A percentile compares a stretch with the other conserved stretches of the same genome.
Conservation (phyloP, 53 echinoderm and acorn worm species). For the Crossaster papposus region DNA sequence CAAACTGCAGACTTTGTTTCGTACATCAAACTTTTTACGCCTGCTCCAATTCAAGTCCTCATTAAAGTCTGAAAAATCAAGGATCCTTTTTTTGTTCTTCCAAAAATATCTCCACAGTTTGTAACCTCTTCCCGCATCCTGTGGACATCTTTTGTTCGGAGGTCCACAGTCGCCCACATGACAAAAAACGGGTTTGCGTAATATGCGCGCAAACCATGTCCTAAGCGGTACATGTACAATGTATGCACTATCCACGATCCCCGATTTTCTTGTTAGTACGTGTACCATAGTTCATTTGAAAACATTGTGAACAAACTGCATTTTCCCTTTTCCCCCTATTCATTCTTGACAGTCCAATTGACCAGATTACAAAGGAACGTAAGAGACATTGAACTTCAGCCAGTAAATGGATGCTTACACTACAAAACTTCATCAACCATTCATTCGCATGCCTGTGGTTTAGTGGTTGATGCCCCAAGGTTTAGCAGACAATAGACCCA, state of each 20-base stretch:
- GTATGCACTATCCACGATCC: not conserved
- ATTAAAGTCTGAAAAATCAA: too few species aligned
- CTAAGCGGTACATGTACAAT: too few species aligned
- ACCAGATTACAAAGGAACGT: not conserved
- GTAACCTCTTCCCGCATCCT: too few species aligned
- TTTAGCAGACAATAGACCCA: constrained; percentile 17
- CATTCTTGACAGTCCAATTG: not conserved
- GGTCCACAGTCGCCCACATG: too few species aligned
- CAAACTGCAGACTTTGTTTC: too few species aligned
- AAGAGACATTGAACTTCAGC: constrained; percentile 10
- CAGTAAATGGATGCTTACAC: constrained; percentile 14
- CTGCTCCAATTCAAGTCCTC: too few species aligned
- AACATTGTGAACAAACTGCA: not conserved
- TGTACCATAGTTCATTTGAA: not conserved
- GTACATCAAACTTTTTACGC: too few species aligned
- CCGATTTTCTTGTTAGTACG: not conserved
- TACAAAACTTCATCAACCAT: not conserved
- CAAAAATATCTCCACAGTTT: too few species aligned
- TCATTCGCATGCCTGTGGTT: constrained; percentile 31
- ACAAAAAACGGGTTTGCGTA: too few species aligned
- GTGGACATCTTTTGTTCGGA: too few species aligned
- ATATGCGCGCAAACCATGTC: too few species aligned
- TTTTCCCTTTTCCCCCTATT: not conserved
- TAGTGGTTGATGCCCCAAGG: constrained; percentile 8
- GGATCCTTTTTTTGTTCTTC: too few species aligned